A percentile compares a stretch with the other conserved stretches of the same genome.
These are phyloP conservation scores for Uromys caudimaculatus DNA, from an alignment of 2,797 vertebrate species.

Conservation along the genomic window DNA sequence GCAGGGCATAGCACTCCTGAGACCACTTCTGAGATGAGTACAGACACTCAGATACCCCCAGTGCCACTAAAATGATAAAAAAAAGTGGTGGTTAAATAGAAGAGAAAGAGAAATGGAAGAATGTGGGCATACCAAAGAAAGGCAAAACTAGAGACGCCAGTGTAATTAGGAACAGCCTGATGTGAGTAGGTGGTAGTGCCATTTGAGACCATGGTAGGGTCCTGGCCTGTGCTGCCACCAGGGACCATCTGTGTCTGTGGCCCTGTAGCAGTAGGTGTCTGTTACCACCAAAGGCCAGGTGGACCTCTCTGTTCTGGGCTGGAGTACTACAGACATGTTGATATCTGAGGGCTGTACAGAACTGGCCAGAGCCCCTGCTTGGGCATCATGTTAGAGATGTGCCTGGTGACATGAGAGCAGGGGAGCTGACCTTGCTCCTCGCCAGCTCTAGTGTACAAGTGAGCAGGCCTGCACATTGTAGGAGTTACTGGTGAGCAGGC, in stretches of 20 bases:
- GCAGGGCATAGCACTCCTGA: background rate
- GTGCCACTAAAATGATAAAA: background rate
- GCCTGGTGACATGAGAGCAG: background rate
- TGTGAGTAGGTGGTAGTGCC: background rate
- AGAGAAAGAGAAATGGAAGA: background rate
- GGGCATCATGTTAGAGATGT: background rate
- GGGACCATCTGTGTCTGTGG: background rate
- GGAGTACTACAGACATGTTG: background rate
- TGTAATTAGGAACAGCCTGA: background rate
- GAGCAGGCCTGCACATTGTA: background rate
- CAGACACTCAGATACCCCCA: background rate
- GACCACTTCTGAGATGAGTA: background rate
- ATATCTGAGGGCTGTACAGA: background rate
- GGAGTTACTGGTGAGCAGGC: background rate
- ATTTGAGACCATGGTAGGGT: background rate
- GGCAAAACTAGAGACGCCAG: background rate
- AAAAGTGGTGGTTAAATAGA: background rate
- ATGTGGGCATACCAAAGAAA: background rate
- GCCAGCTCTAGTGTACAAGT: background rate
- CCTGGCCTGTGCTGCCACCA: background rate
- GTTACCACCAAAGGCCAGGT: background rate
- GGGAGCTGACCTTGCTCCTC: background rate
- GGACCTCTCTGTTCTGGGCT: background rate
- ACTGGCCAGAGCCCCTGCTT: background rate
- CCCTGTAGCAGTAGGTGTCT: background rate